phyloP scores from a whole-genome alignment of 2,888 invertebrate species.

The Rhopalosiphum nymphaeae region DNA sequence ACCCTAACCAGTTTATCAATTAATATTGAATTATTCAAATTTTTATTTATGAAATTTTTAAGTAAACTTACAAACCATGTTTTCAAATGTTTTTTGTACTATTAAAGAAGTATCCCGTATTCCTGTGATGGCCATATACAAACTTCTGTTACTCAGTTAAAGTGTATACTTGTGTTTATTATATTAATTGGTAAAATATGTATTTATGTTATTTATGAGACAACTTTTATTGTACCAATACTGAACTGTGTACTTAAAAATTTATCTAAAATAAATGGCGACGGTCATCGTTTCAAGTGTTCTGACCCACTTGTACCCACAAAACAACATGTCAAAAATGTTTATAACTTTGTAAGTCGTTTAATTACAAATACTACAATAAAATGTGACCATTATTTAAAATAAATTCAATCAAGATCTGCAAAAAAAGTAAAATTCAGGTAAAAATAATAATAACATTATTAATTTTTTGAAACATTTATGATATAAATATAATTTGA shows the following conservation, averaged over 20 bases:
- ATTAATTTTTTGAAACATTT: background rate
- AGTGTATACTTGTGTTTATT: too few relatives aligned
- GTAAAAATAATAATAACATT: background rate
- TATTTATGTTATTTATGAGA: too few relatives aligned
- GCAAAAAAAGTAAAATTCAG: background rate
- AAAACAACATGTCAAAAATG: background rate
- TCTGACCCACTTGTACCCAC: background rate
- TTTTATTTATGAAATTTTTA: too few relatives aligned
- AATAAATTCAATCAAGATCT: background rate
- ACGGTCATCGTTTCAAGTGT: background rate
- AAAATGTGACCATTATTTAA: background rate
- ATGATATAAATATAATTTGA: background rate
- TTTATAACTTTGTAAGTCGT: background rate
- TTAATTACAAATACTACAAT: background rate
- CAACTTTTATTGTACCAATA: too few relatives aligned
- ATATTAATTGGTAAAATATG: too few relatives aligned
- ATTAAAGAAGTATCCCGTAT: too few relatives aligned
- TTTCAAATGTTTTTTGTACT: too few relatives aligned
- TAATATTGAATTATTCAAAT: too few relatives aligned
- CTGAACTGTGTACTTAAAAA: background rate
- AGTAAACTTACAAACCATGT: too few relatives aligned
- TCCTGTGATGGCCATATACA: too few relatives aligned
- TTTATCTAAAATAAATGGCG: background rate
- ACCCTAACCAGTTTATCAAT: too few relatives aligned
- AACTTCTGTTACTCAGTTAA: too few relatives aligned